phyloP scores from a whole-genome alignment of 2,113 vertebrate genomes.

The Tursiops truncatus region DNA sequence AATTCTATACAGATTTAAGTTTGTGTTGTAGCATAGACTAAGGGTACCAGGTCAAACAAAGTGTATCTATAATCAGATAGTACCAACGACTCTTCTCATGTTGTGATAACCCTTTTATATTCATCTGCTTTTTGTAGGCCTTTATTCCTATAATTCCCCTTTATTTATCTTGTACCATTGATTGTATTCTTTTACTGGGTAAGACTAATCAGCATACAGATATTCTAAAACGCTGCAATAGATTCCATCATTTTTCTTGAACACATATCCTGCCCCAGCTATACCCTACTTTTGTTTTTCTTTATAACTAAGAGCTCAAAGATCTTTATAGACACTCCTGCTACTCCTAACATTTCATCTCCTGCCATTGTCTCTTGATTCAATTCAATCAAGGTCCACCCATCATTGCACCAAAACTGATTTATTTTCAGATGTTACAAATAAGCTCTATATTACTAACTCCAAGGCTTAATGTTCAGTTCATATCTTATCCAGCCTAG shows the following conservation, averaged over 20 bases:
- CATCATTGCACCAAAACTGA: neutral
- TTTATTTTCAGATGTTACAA: neutral
- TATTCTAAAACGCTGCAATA: neutral
- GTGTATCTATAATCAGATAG: neutral
- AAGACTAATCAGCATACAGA: neutral
- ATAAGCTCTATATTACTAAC: neutral
- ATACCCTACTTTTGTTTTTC: neutral
- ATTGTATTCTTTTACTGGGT: neutral
- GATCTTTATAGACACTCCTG: neutral
- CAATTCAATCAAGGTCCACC: neutral
- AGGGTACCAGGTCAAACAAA: neutral
- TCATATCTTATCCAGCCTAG: neutral
- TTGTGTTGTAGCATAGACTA: neutral
- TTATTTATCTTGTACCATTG: neutral
- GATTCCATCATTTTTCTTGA: neutral
- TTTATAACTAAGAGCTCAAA: neutral
- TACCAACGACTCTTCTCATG: no score
- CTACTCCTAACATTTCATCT: no score
- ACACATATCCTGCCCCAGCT: neutral
- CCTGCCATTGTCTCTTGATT: neutral
- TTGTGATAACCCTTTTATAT: neutral
- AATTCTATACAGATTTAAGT: neutral
- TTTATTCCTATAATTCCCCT: neutral
- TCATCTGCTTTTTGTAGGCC: neutral
- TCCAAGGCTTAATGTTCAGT: neutral